phyloP scores from a whole-genome alignment of 2,888 invertebrate species.

The Coleophora flavipennella region DNA sequence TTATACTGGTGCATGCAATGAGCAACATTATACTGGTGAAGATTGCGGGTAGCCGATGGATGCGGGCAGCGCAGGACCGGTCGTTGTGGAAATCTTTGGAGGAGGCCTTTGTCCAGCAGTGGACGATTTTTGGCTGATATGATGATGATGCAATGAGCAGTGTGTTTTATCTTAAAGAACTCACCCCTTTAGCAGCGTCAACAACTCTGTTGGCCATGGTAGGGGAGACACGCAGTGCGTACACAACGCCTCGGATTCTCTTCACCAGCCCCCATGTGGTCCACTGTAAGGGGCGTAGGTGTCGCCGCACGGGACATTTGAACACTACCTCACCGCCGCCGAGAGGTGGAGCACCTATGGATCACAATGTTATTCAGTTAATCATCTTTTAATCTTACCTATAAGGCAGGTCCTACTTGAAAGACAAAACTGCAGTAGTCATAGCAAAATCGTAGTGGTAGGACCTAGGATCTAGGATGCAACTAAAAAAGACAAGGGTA shows the following conservation, averaged over 20 bases:
- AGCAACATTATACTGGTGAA: no score
- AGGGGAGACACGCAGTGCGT: slow-evolving; percentile 92
- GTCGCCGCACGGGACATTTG: slow-evolving; percentile 88
- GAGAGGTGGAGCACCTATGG: slow-evolving; percentile 82
- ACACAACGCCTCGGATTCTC: slow-evolving; percentile 92
- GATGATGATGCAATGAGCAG: no score
- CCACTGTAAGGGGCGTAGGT: slow-evolving; percentile 85
- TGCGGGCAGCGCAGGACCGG: no score
- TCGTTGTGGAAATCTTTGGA: no score
- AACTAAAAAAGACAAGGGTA: no score
- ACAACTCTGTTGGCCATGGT: slow-evolving; percentile 94
- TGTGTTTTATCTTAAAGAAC: no score
- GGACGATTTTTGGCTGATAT: no score
- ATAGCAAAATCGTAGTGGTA: not conserved
- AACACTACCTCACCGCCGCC: slow-evolving; percentile 96
- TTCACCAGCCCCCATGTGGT: slow-evolving; percentile 93
- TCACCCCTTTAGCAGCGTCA: slow-evolving; percentile 88
- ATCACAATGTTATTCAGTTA: not conserved
- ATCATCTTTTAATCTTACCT: not conserved
- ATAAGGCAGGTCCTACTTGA: not conserved
- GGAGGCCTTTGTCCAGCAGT: no score
- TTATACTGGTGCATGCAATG: no score
- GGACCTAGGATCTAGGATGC: no score
- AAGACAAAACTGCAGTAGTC: slow-evolving; percentile 1
- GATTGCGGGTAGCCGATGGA: no score